These are phyloP conservation scores for Chloroceryle aenea DNA, from an alignment of 2,113 vertebrate genomes.

Conservation along the genomic window DNA sequence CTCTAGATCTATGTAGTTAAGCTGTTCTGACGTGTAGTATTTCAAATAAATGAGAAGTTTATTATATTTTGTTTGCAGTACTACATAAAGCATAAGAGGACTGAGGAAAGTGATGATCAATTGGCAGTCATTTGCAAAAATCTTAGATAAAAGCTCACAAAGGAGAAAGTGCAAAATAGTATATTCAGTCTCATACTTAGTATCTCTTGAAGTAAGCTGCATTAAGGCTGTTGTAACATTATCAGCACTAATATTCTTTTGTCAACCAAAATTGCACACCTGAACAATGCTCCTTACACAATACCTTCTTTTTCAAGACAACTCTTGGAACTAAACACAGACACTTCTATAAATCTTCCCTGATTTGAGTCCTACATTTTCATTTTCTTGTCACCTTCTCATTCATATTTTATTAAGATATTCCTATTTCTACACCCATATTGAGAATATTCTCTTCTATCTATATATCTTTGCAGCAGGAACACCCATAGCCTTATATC, in stretches of 20 bases:
- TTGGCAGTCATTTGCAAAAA: not conserved
- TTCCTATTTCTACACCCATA: not conserved
- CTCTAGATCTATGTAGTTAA: not conserved
- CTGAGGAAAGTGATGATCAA: not conserved
- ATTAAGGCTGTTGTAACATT: not conserved
- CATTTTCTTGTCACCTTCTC: not conserved
- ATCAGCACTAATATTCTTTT: not conserved
- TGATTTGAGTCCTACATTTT: not conserved
- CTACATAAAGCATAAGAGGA: not conserved
- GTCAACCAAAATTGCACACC: not conserved
- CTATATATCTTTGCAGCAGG: not conserved
- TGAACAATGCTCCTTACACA: not conserved
- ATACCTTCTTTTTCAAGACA: not conserved
- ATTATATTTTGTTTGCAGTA: not conserved
- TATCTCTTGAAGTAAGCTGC: not conserved
- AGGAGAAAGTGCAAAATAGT: not conserved
- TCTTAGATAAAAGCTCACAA: not conserved
- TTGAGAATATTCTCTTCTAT: not conserved
- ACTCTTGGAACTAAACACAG: not conserved
- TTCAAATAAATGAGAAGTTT: slow-evolving; percentile 35
- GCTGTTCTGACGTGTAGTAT: not conserved
- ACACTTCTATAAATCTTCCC: not conserved
- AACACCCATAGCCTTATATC: not conserved
- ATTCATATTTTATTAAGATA: slow-evolving; percentile 14
- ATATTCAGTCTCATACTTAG: not conserved